Evolutionary conservation across 2,888 invertebrate genomes (phyloP), one percentile per base, ranked within the genome.

Genomic region (Saturnia japonica): DNA sequence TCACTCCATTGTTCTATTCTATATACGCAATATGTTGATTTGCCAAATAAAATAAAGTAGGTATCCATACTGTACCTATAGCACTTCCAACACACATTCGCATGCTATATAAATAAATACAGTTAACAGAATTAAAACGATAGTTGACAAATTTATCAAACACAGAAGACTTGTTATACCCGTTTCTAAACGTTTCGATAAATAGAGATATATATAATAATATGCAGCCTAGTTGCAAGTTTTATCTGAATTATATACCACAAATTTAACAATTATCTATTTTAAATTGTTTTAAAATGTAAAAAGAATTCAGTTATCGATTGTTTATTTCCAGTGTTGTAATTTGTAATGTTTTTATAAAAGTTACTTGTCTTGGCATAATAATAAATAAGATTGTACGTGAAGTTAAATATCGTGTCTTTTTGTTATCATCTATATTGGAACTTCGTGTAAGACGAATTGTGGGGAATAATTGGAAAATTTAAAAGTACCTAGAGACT

Each of bases 211-310:
- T 28, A 25, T 28, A 60, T 60, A 28, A 28, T 25, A 60, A 14
- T 64, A 40, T 64, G 64, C 40, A 64, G 64, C 64, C 64, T 40
- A 64, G 64, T 64, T 40, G 64, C 64, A 64, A 11, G 64, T n/a
- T 64, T n/a, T 64, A 64, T 64, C 64, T 64, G 40, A n/a, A 64
- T 40, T 64, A 64, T 40, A 19, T 64, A 9, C 64, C 22, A 64
- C 64, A 40, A 40, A 64, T 40, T 64, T n/a, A 11, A 64, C 64
- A n/a, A 64, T 64, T 64, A 64, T 64, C 62, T 40, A 40, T 64
- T 64, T 40, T 19, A 40, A 64, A 64, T 64, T 40, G 19, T n/a
- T 64, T 64, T 40, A 64, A 40, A 60, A 60, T 60, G 16, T 60
- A 60, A 60, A 60, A 60, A 28, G 25, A 60, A 60, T 60, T 60